A percentile compares a stretch with the other conserved stretches of the same genome.
These are phyloP conservation scores for Atrichornis clamosus DNA, from an alignment of 2,113 vertebrate genomes.

Conservation along the genomic window DNA sequence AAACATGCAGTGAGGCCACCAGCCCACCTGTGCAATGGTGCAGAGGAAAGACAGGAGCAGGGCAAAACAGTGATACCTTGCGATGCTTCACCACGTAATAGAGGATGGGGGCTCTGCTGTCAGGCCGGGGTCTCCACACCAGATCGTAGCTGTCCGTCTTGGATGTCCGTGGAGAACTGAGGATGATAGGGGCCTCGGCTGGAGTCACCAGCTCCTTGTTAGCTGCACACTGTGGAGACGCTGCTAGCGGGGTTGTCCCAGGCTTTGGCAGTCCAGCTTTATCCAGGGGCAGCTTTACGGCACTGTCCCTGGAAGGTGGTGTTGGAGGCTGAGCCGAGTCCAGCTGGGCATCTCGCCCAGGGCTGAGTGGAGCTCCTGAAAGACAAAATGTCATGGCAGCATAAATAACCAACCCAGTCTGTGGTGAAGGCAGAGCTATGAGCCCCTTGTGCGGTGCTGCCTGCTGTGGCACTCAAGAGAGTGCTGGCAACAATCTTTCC, in stretches of 20 bases:
- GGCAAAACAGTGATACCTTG: conserved; percentile 76
- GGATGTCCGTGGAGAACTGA: conserved; percentile 91
- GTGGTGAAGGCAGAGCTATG: not conserved
- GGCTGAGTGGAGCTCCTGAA: conserved; percentile 58
- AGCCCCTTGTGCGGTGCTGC: not conserved
- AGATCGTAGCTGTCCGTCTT: conserved; percentile 93
- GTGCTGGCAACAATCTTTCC: not conserved
- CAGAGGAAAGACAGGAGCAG: not conserved
- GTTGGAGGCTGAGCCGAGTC: not conserved
- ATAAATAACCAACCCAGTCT: not conserved
- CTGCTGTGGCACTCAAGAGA: not conserved
- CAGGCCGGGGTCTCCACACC: conserved; percentile 90
- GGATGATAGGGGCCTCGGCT: conserved; percentile 91
- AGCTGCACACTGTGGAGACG: conserved; percentile 75
- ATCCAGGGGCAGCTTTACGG: conserved; percentile 66
- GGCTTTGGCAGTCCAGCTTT: conserved; percentile 66
- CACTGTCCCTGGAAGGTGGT: conserved; percentile 65
- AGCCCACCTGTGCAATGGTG: accelerated
- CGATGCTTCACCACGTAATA: conserved; percentile 92
- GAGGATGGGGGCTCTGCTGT: conserved; percentile 79
- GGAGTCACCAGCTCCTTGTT: conserved; percentile 72
- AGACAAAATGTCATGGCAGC: not conserved
- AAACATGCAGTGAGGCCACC: accelerated
- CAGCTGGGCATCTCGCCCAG: not conserved
- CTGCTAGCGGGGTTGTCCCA: conserved; percentile 40